Base-by-base conservation (phyloP, 1,140 invertebrate genomes). In the Grapholita molesta region DNA sequence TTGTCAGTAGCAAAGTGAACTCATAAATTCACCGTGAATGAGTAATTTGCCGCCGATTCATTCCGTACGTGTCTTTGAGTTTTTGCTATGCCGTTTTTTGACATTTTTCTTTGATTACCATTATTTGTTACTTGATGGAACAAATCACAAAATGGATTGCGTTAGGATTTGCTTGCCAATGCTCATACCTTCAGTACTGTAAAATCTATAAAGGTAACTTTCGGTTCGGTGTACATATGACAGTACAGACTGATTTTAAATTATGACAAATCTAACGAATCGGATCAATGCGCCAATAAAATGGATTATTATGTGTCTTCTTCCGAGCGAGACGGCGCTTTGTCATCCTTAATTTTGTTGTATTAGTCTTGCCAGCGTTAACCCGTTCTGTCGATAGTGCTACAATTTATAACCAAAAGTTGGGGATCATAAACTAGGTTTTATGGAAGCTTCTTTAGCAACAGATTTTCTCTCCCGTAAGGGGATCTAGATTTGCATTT, bases 231-330 rank as follows among this genome's bases (percentile, higher is more conserved):
- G n/a, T n/a, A 38, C n/a, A 38, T 38, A 38, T 38, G 11, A 21
- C 42, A 7, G 42, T n/a, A 48, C 15, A 18, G 15, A 48, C 15
- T 8, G 15, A 6, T 12, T 5, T 12, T 25, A n/a, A 55, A 24
- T 8, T 24, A 61, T 30, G 55, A 30, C 24, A 61, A 61, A 28
- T 61, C 24, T 9, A n/a, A 15, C 55, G 24, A 28, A 61, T 61
- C 55, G 55, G 55, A 61, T 61, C 55, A 61, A 61, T 61, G 55
- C 11, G 30, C 55, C 30, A 15, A 61, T 61, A 61, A 61, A 61
- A 61, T 61, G 55, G 55, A 61, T 61, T 61, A 57, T 57, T 57
- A 61, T 61, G 15, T 30, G 55, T 15, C 5, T 28, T 25, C 24
- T 32, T 25, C 25, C n/a, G 3, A 61, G 55, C 55, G 24, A 61